phyloP scores from a whole-genome alignment of 2,797 vertebrate species.

The Rhinoraja longicauda region DNA sequence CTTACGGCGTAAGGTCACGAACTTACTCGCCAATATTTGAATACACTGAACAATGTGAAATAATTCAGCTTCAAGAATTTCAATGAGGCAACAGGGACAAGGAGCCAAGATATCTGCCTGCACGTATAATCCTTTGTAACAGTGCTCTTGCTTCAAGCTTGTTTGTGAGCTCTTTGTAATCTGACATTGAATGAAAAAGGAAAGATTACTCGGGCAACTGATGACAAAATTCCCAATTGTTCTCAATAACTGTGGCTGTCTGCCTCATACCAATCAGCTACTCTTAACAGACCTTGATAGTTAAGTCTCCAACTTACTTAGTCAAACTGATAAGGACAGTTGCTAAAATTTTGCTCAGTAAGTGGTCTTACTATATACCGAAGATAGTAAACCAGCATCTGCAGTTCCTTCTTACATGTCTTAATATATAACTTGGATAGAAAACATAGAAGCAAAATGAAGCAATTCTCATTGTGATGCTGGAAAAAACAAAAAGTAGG shows the following conservation, averaged over 20 bases:
- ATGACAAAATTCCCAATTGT: not conserved
- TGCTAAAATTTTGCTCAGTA: not conserved
- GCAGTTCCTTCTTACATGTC: too few relatives aligned
- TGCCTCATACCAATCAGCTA: not conserved
- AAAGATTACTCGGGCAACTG: not conserved
- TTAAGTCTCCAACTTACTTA: not conserved
- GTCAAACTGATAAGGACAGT: not conserved
- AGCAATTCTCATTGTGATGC: not conserved
- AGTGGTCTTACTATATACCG: not conserved
- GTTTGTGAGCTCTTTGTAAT: not conserved
- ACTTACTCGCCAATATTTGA: not conserved
- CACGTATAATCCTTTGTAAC: not conserved
- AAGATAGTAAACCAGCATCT: too few relatives aligned
- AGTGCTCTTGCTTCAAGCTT: not conserved
- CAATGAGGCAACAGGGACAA: not conserved
- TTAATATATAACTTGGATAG: not conserved
- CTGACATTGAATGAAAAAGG: not conserved
- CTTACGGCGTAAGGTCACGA: not conserved
- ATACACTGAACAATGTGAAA: not conserved
- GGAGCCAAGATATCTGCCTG: conserved; percentile 3
- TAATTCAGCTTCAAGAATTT: not conserved
- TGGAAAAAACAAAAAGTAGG: not conserved
- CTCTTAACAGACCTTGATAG: not conserved
- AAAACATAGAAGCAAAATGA: not conserved
- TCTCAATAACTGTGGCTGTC: not conserved